These are phyloP conservation scores for Sminthurinus aureus DNA, from an alignment of 2,888 invertebrate species.

Conservation along the genomic window DNA sequence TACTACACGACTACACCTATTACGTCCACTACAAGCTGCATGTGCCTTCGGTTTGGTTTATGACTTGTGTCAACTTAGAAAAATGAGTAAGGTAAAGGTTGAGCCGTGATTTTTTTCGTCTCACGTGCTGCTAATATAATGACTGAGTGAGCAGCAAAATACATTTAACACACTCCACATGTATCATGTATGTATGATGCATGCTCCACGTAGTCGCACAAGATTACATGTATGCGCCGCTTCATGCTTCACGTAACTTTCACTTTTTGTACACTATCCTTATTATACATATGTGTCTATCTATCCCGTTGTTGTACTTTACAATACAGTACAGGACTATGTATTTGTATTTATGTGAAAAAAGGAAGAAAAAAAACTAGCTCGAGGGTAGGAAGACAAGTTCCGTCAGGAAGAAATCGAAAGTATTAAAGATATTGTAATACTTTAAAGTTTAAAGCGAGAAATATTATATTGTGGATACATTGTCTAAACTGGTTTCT, in stretches of 20 bases:
- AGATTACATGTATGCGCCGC: neutral
- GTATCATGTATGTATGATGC: too few relatives aligned
- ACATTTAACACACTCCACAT: neutral
- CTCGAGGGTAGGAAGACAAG: constrained; percentile 31
- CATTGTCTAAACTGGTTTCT: neutral
- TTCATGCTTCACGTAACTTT: neutral
- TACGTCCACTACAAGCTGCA: too few relatives aligned
- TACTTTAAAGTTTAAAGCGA: neutral
- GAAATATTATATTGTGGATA: neutral
- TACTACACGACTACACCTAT: too few relatives aligned
- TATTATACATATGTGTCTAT: neutral
- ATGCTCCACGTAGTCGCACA: too few relatives aligned
- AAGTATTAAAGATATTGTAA: neutral
- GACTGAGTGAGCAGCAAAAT: constrained; percentile 16
- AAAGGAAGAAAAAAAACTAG: constrained; percentile 10
- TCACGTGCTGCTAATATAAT: neutral
- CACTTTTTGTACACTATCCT: neutral
- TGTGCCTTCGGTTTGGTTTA: too few relatives aligned
- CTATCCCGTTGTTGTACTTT: neutral
- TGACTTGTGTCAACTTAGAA: neutral
- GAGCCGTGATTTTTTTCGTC: constrained; percentile 6
- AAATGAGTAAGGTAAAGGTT: constrained; percentile 35
- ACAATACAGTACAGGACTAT: too few relatives aligned
- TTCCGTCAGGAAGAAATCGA: constrained; percentile 36
- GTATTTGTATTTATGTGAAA: neutral